Evolutionary conservation across 1,140 invertebrate species (phyloP).

Genomic region (Drosophila punjabiensis): DNA sequence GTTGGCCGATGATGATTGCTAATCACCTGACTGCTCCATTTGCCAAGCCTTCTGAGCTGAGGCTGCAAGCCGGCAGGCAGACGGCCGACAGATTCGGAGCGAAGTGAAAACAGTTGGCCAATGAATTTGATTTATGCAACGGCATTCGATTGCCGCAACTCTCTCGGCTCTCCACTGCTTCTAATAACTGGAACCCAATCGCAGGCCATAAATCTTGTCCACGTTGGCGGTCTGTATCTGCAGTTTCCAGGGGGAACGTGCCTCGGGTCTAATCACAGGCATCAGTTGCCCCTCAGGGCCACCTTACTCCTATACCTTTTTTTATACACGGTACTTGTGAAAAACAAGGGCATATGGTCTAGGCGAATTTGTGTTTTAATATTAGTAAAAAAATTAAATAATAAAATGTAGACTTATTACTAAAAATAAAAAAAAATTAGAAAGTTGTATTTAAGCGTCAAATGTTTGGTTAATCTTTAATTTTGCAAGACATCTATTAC

Average conservation of each 20-base stretch:
- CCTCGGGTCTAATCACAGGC: slow-evolving; percentile 68
- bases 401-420: too few relatives aligned
- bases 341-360: not conserved
- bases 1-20: slow-evolving; percentile 60
- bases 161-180: slow-evolving; percentile 41
- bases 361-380: not conserved
- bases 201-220: slow-evolving; percentile 75
- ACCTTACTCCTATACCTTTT: slow-evolving; percentile 7
- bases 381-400: too few relatives aligned
- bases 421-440: too few relatives aligned
- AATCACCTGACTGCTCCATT: slow-evolving; percentile 73
- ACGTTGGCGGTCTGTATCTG: slow-evolving; percentile 63
- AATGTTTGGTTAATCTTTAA: too few relatives aligned
- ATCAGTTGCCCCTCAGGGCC: slow-evolving; percentile 59
- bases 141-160: slow-evolving; percentile 51
- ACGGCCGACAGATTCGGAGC: slow-evolving; percentile 1
- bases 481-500: too few relatives aligned
- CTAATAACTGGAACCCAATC: slow-evolving; percentile 71
- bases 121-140: slow-evolving; percentile 82
- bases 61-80: not conserved
- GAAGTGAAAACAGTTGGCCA: slow-evolving; percentile 54
- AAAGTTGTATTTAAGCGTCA: too few relatives aligned
- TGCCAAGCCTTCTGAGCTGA: slow-evolving; percentile 36
- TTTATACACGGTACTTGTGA: not conserved
- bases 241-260: slow-evolving; percentile 52